Conservation (phyloP, 2,888 invertebrate species). For the Tetragonula carbonaria region DNA sequence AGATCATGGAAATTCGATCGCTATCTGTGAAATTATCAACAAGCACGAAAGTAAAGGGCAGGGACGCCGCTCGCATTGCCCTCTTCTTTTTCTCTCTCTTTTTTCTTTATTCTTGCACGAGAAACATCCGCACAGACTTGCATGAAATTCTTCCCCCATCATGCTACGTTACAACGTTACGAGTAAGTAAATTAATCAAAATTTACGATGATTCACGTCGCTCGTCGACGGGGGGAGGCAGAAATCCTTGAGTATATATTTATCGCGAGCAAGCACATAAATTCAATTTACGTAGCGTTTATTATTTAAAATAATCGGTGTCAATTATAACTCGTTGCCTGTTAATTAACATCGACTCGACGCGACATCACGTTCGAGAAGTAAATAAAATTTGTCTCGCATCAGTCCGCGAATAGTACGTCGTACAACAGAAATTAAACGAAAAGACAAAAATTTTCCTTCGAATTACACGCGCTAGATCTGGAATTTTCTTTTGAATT, state of each 20-base stretch:
- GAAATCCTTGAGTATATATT: neutral
- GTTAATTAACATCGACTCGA: neutral
- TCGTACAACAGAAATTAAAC: neutral
- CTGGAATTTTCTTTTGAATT: neutral
- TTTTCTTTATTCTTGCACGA: constrained; percentile 17
- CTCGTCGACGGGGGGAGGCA: neutral
- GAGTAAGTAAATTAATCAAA: constrained; percentile 15
- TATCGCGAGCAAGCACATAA: too few relatives aligned
- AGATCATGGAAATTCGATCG: constrained; percentile 65
- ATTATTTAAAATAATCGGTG: neutral
- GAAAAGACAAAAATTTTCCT: neutral
- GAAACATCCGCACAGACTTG: neutral
- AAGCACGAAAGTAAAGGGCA: constrained; percentile 53
- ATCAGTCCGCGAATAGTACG: neutral
- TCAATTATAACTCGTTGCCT: too few relatives aligned
- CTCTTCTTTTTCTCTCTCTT: neutral
- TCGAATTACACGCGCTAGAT: neutral
- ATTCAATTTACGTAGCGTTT: neutral
- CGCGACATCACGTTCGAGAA: neutral
- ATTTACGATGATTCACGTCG: neutral
- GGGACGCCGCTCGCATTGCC: constrained; percentile 14
- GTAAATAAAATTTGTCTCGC: neutral
- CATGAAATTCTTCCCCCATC: constrained; percentile 3
- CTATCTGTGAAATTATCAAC: constrained; percentile 58
- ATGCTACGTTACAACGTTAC: constrained; percentile 9